Percentiles rank a stretch among this genome's conserved stretches.
Conservation (phyloP, 2,888 invertebrate species). For the Eupithecia inturbata region DNA sequence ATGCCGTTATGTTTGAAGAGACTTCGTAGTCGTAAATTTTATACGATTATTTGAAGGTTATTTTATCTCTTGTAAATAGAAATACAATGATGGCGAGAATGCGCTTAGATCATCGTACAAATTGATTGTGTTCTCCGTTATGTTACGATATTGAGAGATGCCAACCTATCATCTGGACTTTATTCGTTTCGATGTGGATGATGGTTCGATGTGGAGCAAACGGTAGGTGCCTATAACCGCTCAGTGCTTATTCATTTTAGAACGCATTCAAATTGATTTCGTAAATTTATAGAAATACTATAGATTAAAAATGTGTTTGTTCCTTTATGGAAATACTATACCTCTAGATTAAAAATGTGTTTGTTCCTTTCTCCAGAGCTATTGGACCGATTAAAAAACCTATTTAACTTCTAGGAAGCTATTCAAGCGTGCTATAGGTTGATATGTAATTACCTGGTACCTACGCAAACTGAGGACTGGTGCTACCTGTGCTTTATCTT, state of each 20-base stretch:
- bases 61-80: constrained; percentile 27
- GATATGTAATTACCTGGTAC: too few relatives aligned
- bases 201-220: constrained; percentile 29
- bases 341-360: too few relatives aligned
- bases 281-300: neutral
- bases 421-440: too few relatives aligned
- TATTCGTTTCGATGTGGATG: constrained; percentile 26
- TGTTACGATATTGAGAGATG: constrained; percentile 32
- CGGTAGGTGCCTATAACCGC: neutral
- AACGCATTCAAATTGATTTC: neutral
- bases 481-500: neutral
- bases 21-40: constrained; percentile 23
- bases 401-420: too few relatives aligned
- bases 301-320: too few relatives aligned
- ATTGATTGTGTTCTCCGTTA: constrained; percentile 23
- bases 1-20: constrained; percentile 26
- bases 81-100: constrained; percentile 26
- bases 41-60: constrained; percentile 24
- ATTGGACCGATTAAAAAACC: neutral
- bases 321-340: neutral
- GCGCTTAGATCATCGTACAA: constrained; percentile 30
- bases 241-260: constrained; percentile 6
- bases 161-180: constrained; percentile 15
- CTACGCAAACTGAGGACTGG: neutral
- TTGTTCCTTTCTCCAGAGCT: neutral